Percentiles rank a stretch among this genome's conserved stretches.
Conservation (phyloP, 2,797 vertebrate species). For the Lepilemur ruficaudatus region DNA sequence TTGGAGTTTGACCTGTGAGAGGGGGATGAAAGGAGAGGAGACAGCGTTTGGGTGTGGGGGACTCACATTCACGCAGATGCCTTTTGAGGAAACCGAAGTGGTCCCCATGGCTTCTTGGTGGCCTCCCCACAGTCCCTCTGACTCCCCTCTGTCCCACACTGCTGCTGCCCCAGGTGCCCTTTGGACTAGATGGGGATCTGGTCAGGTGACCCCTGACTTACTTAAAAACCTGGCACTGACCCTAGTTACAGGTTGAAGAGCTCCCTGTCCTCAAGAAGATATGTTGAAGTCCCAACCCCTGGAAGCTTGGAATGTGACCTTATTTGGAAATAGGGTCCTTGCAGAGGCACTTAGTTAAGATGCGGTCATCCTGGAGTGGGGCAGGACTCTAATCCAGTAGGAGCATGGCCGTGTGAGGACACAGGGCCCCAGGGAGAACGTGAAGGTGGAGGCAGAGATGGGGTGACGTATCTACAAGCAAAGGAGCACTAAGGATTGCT, state of each 20-base stretch:
- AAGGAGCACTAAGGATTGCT: background rate
- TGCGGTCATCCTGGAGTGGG: background rate
- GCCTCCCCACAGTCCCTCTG: background rate
- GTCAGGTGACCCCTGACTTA: background rate
- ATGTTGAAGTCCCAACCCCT: background rate
- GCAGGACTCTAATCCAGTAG: background rate
- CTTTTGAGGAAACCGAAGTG: background rate
- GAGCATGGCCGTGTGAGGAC: background rate
- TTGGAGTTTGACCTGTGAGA: background rate
- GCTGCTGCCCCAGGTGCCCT: background rate
- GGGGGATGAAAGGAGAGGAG: background rate
- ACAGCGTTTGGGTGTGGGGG: background rate
- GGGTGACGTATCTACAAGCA: background rate
- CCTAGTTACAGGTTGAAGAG: background rate
- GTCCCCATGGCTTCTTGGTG: fast-evolving
- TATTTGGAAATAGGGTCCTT: background rate
- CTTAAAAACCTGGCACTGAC: background rate
- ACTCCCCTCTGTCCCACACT: background rate
- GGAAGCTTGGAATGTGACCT: background rate
- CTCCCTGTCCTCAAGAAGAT: background rate
- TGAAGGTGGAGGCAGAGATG: background rate
- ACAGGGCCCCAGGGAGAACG: background rate
- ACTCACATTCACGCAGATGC: background rate
- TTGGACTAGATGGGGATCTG: background rate
- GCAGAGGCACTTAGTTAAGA: background rate